Evolutionary conservation across 35 echinoderm and acorn worm genomes (phyloP), one percentile per base, ranked within the genome.

Genomic region (Strongylocentrotus purpuratus): DNA sequence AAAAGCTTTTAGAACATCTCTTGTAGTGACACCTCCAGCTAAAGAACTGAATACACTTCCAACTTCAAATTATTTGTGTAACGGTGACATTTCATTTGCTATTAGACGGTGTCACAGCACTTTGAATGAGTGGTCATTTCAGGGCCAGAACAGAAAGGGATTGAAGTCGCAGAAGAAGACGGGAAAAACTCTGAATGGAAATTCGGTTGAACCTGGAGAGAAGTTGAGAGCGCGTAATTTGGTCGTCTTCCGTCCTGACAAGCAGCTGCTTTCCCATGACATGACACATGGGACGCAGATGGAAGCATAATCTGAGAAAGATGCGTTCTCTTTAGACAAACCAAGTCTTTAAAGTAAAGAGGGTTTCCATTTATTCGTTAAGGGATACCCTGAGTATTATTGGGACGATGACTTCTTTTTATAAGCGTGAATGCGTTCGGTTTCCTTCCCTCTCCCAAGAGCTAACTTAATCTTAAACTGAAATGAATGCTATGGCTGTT

Each of bases 11-110:
- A 78, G 65, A 78, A n/a, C 65, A 18, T 78, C 65, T 78, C 65
- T 78, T 78, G 20, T 78, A 22, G 20, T 78, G 65, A 78, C 65
- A 78, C 65, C 65, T 78, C 22, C 4, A 78, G 65, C 65, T 78
- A 78, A n/a, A 78, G 65, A 78, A 78, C 50, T 78, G 28, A 22
- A 78, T 78, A 78, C 65, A 78, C 25, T 28, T 28, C 65, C 65
- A 78, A 78, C 65, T 78, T 78, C 65, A 78, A 78, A 78, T 78
- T 78, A 78, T 78, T 78, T 78, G 65, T 78, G 20, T 78, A 78
- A 78, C 65, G 28, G 65, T 8, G 65, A 78, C 65, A 78, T 78
- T 78, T 78, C 65, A 28, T 78, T 78, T 78, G 65, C 65, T 78
- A 78, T 78, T 28, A 78, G 65, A 78, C 65, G 65, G 65, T 78